phyloP scores from a whole-genome alignment of 2,113 vertebrate species.

The Carollia perspicillata region DNA sequence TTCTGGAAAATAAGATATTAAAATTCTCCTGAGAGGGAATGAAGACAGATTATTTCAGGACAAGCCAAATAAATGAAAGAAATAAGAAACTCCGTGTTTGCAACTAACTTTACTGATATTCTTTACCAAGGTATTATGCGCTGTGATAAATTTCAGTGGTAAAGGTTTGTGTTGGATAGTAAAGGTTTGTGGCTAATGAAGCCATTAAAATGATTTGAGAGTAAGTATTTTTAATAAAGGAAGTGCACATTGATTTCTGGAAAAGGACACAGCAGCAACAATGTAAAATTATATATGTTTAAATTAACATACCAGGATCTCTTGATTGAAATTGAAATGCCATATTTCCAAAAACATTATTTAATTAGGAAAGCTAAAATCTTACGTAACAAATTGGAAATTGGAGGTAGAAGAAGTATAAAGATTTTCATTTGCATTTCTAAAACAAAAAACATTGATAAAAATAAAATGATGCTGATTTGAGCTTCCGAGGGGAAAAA shows the following conservation, averaged over 20 bases:
- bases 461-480: slow-evolving; percentile 11
- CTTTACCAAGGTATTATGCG: neutral
- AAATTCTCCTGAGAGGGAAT: neutral
- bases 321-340: slow-evolving; percentile 21
- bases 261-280: neutral
- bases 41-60: neutral
- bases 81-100: neutral
- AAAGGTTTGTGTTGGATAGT: neutral
- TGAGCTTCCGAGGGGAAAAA: neutral
- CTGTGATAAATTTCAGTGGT: neutral
- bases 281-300: neutral
- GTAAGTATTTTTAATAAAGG: neutral
- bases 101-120: neutral
- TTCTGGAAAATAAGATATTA: slow-evolving; percentile 4
- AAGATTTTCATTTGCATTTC: slow-evolving; percentile 23
- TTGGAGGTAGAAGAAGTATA: neutral
- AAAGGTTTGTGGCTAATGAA: neutral
- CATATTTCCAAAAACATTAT: neutral
- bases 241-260: neutral
- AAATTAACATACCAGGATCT: neutral
- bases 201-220: neutral
- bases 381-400: slow-evolving; percentile 8
- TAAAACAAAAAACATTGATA: slow-evolving; percentile 2
- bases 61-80: neutral
- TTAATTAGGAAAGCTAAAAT: slow-evolving; percentile 19